Base-by-base conservation (phyloP, 2,797 vertebrate species). In the Coracias cyanogaster region DNA sequence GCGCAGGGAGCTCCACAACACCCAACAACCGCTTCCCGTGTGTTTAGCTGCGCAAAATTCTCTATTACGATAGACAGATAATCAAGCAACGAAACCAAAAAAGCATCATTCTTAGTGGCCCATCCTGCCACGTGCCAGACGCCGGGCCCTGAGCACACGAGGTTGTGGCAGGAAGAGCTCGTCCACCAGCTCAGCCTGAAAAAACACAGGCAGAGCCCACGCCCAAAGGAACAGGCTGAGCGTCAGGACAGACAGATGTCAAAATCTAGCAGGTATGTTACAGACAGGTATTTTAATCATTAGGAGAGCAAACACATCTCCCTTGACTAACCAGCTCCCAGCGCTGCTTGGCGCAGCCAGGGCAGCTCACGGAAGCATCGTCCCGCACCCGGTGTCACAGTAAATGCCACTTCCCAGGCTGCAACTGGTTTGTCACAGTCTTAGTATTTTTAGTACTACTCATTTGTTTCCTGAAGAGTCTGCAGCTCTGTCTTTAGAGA, bases 21-120 rank as follows among this genome's bases (percentile, higher is more conserved):
- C 1, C 16, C 35, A 29, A 20, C 41, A 4, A 19, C 25, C 2
- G 0, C 18, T 24, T 18, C 60, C 6, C 29, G 17, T 1, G 0
- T 26, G 17, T 25, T 60, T 8, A 49, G 21, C 48, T 2, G 1
- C 66, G 26, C 5, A 2, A 22, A 72, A 25, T 12, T n/a, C 55
- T 49, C 48, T 24, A 4, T 37, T 55, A 28, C 0, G 11, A 67
- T 3, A 43, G 33, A 28, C 2, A 2, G 54, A 37, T 21, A 49
- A 72, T 1, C 9, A 61, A 48, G 37, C 24, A 49, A 49, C 8
- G 46, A 54, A 26, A 20, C 9, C 21, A 61, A 66, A 46, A 35
- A 61, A 26, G 45, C 31, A 58, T 7, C 33, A 28, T 16, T 41
- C 4, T 14, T 12, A 49, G 66, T 3, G 41, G 61, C 41, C 72